Conservation (phyloP, 2,888 invertebrate genomes). For the Phymatocera aterrima region DNA sequence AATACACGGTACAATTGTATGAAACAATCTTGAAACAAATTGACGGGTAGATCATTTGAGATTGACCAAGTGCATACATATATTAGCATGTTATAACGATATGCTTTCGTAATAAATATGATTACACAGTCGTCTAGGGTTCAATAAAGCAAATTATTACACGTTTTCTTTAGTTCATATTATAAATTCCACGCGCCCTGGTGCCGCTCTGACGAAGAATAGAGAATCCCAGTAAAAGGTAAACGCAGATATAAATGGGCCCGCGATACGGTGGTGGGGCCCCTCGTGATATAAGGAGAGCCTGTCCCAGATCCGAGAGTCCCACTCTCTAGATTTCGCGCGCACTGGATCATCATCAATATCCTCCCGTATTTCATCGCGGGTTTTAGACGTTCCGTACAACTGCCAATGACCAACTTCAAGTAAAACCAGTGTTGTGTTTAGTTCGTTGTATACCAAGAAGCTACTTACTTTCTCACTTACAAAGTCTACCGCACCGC, state of each 20-base stretch:
- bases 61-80: too few relatives aligned
- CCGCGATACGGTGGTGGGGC: conserved; percentile 57
- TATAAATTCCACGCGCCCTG: not conserved
- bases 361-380: conserved; percentile 55
- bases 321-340: conserved; percentile 59
- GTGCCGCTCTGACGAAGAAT: not conserved
- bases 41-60: too few relatives aligned
- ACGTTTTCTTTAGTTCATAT: not conserved
- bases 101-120: too few relatives aligned
- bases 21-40: too few relatives aligned
- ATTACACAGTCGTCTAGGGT: not conserved
- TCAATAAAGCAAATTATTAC: not conserved
- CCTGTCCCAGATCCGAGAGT: conserved; percentile 67
- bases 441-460: not conserved
- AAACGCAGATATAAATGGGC: conserved; percentile 3
- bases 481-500: not conserved
- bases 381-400: conserved; percentile 24
- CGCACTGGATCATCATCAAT: conserved; percentile 61
- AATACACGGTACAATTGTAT: too few relatives aligned
- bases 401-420: conserved; percentile 12
- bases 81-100: too few relatives aligned
- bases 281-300: conserved; percentile 66
- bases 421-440: conserved; percentile 21
- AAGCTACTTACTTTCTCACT: not conserved
- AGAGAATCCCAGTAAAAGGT: not conserved